Evolutionary conservation across 1,140 invertebrate species (phyloP).

Genomic region (Drosophila virilis): DNA sequence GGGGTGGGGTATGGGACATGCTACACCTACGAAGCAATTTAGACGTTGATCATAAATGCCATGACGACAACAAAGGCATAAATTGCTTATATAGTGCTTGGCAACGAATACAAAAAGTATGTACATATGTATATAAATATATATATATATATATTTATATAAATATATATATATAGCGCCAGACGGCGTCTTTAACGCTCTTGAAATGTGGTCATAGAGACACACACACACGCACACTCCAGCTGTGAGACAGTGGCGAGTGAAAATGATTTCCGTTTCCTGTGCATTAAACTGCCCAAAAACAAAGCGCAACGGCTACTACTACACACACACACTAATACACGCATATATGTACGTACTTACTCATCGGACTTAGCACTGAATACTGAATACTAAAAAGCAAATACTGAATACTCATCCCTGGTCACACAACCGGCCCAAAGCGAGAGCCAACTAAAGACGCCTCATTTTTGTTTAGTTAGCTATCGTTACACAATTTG

Average conservation of each 20-base stretch:
- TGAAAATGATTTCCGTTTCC: conserved; percentile 75
- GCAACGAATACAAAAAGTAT: conserved; percentile 4
- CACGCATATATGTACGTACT: conserved; percentile 5
- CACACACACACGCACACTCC: not conserved
- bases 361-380: conserved; percentile 9
- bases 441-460: conserved; percentile 19
- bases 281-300: conserved; percentile 74
- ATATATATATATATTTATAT: not conserved
- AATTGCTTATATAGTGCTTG: conserved; percentile 7
- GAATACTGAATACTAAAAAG: conserved; percentile 3
- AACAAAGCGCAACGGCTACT: conserved; percentile 60
- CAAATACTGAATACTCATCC: conserved; percentile 24
- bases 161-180: not conserved
- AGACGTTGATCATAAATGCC: conserved; percentile 22
- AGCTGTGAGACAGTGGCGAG: conserved; percentile 15
- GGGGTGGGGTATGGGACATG: not conserved
- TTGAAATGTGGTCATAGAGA: not conserved
- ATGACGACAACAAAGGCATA: conserved; percentile 17
- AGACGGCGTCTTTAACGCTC: conserved; percentile 3
- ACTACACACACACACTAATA: conserved; percentile 18
- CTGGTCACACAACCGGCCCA: conserved; percentile 10
- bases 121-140: not conserved
- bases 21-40: not conserved
- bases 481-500: conserved; percentile 63
- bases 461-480: conserved; percentile 50